Conservation (phyloP, 2,797 vertebrate species). For the Vireo griseus region DNA sequence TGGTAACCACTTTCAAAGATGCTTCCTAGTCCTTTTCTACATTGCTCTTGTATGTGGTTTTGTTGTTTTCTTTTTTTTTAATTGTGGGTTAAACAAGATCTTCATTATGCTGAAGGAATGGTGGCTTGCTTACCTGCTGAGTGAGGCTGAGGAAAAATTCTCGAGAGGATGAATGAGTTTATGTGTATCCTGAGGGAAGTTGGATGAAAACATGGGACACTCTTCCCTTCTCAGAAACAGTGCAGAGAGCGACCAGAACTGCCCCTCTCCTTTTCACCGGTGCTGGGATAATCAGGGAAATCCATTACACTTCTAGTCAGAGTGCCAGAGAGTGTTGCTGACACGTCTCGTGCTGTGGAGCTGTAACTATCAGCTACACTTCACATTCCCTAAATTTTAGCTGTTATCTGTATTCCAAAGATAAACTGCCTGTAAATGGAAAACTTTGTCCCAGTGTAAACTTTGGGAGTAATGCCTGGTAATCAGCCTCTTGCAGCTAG, state of each 20-base stretch:
- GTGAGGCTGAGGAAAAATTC: neutral
- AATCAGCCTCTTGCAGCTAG: neutral
- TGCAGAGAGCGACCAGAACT: neutral
- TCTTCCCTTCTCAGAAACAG: neutral
- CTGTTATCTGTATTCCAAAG: conserved; percentile 14
- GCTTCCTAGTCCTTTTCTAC: neutral
- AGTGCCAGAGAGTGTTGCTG: neutral
- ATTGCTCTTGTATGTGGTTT: neutral
- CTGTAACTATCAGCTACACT: neutral
- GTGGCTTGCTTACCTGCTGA: neutral
- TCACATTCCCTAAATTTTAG: neutral
- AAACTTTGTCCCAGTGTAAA: conserved; percentile 1
- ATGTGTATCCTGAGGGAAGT: neutral
- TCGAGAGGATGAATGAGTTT: neutral
- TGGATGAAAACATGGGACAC: neutral
- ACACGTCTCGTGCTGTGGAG: neutral
- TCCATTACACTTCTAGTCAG: neutral
- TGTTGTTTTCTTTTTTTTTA: neutral
- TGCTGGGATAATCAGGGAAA: neutral
- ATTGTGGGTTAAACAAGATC: neutral
- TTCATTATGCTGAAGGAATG: neutral
- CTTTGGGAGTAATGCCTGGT: neutral
- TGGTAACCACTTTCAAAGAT: neutral
- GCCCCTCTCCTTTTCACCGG: fast-evolving
- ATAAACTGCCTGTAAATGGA: neutral